Percentiles rank a stretch among this genome's conserved stretches.
Conservation (phyloP, 2,113 vertebrate species). For the Hippocampus barbouri region DNA sequence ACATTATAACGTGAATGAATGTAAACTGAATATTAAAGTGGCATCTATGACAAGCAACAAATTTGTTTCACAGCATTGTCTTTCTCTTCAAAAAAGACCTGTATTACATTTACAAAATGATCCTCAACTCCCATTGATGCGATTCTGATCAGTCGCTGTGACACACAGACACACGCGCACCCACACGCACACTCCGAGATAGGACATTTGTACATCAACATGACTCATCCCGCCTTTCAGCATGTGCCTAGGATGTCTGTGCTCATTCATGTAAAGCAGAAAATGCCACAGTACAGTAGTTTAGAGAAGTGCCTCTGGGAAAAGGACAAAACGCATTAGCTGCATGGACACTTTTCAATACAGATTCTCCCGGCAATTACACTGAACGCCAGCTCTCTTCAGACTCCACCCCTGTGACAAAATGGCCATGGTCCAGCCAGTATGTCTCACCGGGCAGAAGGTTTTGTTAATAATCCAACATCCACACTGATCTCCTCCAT, state of each 20-base stretch:
- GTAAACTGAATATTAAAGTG: neutral
- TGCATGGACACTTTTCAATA: conserved; percentile 54
- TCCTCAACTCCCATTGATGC: neutral
- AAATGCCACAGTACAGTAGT: conserved; percentile 44
- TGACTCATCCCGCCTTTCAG: conserved; percentile 40
- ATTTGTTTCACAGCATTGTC: conserved; percentile 5
- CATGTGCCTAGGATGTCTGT: conserved; percentile 35
- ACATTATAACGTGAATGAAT: neutral
- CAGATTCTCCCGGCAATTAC: conserved; percentile 39
- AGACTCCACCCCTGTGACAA: conserved; percentile 24
- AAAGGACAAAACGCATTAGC: conserved; percentile 53
- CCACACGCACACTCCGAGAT: conserved; percentile 7
- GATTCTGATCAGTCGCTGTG: neutral
- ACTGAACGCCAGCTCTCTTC: conserved; percentile 29
- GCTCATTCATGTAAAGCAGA: conserved; percentile 45
- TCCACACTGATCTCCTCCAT: neutral
- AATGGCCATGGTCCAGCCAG: neutral
- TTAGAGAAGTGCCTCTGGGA: conserved; percentile 40
- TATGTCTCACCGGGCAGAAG: conserved; percentile 3
- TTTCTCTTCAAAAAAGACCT: conserved; percentile 15
- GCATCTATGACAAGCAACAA: neutral
- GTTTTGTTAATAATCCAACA: conserved; percentile 18
- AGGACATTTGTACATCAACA: conserved; percentile 23
- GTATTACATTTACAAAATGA: conserved; percentile 24
- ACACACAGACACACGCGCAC: neutral